Conservation (phyloP, 2,888 invertebrate genomes). For the Lissocephala sabroskyi region DNA sequence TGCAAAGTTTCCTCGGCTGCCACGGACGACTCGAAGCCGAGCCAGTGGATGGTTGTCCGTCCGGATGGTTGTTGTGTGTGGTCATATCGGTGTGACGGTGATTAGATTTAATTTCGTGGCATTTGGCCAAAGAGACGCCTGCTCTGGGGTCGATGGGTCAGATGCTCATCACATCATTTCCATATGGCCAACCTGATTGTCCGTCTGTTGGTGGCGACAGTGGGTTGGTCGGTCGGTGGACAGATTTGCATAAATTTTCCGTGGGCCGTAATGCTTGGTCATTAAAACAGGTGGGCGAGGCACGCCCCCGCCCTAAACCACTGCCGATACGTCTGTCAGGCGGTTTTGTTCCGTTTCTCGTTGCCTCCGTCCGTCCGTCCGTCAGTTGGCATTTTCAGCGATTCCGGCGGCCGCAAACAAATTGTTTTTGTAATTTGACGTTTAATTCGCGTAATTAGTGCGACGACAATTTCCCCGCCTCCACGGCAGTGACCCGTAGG, state of each 20-base stretch:
- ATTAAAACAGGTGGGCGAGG: too few species aligned
- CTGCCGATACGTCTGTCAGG: neutral
- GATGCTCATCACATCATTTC: neutral
- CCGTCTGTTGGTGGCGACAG: too few species aligned
- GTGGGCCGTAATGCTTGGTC: too few species aligned
- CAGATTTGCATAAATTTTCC: slow-evolving; percentile 1
- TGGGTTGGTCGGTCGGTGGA: neutral
- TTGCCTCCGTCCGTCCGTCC: neutral
- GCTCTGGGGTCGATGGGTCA: neutral
- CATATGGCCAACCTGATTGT: neutral
- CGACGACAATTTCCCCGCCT: slow-evolving; percentile 55
- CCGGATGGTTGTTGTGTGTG: too few species aligned
- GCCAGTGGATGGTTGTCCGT: too few species aligned
- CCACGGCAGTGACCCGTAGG: slow-evolving; percentile 8
- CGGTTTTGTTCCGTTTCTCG: neutral
- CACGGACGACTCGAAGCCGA: too few species aligned
- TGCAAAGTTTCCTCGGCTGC: too few species aligned
- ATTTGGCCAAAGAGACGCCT: slow-evolving; percentile 25
- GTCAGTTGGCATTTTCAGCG: neutral
- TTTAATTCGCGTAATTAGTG: slow-evolving; percentile 62
- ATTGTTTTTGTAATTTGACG: slow-evolving; percentile 63
- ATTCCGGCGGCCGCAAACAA: slow-evolving; percentile 29
- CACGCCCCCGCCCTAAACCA: too few species aligned
- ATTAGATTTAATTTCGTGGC: slow-evolving; percentile 55
- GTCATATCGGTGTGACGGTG: slow-evolving; percentile 24